Conservation (phyloP, 2,888 invertebrate genomes). For the Drosophila gaucha region DNA sequence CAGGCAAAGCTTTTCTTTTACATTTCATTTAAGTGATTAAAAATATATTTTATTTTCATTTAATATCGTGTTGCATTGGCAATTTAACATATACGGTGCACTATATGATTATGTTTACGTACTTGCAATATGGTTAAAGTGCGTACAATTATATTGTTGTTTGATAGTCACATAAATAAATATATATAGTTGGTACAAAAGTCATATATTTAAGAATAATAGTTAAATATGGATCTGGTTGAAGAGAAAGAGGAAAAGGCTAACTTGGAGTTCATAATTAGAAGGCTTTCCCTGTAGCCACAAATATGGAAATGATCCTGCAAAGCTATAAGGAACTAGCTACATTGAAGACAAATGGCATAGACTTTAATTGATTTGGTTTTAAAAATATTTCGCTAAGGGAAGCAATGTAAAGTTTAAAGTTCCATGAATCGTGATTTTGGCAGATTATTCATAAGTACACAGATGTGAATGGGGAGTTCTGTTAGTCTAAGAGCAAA, state of each 20-base stretch:
- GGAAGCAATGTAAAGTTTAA: no score
- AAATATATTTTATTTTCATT: slow-evolving; percentile 9
- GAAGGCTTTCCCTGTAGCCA: background rate
- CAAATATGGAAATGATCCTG: background rate
- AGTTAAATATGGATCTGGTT: background rate
- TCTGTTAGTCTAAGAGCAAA: background rate
- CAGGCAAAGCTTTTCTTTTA: background rate
- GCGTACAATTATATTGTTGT: slow-evolving; percentile 1
- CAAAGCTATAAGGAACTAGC: slow-evolving; percentile 5
- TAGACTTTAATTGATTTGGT: background rate
- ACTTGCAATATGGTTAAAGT: slow-evolving; percentile 8
- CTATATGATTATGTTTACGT: background rate
- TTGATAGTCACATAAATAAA: slow-evolving; percentile 8
- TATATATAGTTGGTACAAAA: slow-evolving; percentile 5
- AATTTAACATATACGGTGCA: slow-evolving; percentile 1
- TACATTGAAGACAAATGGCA: slow-evolving; percentile 29
- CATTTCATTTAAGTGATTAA: background rate
- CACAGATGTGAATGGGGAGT: slow-evolving; percentile 5
- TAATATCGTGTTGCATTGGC: slow-evolving; percentile 18
- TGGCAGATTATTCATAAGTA: slow-evolving; percentile 25
- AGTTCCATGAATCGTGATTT: background rate
- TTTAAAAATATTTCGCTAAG: no score
- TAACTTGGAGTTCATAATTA: background rate
- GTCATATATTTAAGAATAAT: background rate
- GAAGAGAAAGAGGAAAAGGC: background rate